phyloP scores from a whole-genome alignment of 2,888 invertebrate genomes.

The Lochmaea crataegi region DNA sequence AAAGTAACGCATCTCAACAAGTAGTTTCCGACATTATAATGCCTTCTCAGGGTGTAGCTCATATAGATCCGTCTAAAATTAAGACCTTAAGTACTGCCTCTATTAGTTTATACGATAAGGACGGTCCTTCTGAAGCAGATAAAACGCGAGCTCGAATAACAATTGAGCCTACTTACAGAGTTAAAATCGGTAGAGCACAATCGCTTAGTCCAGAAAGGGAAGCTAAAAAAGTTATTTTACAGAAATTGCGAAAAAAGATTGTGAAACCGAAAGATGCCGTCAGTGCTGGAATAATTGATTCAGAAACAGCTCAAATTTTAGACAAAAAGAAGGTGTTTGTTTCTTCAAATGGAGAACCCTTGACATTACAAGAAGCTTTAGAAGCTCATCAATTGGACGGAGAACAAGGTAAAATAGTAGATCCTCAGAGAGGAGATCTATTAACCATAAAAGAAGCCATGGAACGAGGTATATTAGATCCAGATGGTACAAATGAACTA shows the following conservation, averaged over 20 bases:
- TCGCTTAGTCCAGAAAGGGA: constrained; percentile 72
- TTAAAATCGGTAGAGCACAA: constrained; percentile 72
- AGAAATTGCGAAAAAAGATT: constrained; percentile 82
- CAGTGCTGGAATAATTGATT: constrained; percentile 82
- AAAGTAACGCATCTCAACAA: constrained; percentile 59
- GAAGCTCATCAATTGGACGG: constrained; percentile 77
- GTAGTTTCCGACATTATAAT: constrained; percentile 61
- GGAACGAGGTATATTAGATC: constrained; percentile 83
- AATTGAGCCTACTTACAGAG: constrained; percentile 75
- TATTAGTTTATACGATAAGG: constrained; percentile 61
- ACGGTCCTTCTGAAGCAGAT: constrained; percentile 68
- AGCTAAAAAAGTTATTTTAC: constrained; percentile 77
- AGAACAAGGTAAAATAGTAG: constrained; percentile 80
- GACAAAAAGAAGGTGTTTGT: constrained; percentile 71
- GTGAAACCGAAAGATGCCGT: constrained; percentile 82
- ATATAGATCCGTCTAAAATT: constrained; percentile 44
- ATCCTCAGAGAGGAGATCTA: constrained; percentile 84
- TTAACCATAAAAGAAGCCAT: constrained; percentile 88
- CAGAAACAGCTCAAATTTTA: constrained; percentile 78
- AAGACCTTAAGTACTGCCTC: constrained; percentile 58
- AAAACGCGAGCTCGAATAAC: constrained; percentile 70
- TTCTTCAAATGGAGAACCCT: constrained; percentile 68
- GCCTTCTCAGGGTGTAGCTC: constrained; percentile 37
- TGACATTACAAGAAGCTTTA: constrained; percentile 83
- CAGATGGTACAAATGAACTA: constrained; percentile 79